Percentiles rank a stretch among this genome's conserved stretches.
These are phyloP conservation scores for Rhopalosiphum padi DNA, from an alignment of 1,140 invertebrate species.

Conservation along the genomic window DNA sequence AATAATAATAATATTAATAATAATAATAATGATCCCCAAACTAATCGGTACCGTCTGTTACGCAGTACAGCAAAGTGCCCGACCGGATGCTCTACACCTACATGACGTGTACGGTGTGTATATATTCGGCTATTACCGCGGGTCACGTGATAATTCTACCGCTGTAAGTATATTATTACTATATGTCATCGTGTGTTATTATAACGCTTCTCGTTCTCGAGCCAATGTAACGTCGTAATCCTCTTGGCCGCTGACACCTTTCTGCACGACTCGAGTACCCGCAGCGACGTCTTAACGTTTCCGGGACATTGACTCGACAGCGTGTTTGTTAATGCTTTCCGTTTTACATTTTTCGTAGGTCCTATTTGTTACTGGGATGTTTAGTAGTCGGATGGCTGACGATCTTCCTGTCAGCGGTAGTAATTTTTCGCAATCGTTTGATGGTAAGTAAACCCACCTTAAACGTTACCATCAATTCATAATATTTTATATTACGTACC, in stretches of 20 bases:
- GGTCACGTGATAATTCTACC: conserved; percentile 75
- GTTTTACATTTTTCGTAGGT: conserved; percentile 13
- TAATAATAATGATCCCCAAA: not conserved
- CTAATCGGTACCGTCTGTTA: conserved; percentile 59
- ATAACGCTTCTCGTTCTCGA: not conserved
- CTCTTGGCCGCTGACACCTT: not conserved
- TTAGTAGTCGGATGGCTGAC: conserved; percentile 52
- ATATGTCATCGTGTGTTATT: not conserved
- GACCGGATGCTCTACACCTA: conserved; percentile 86
- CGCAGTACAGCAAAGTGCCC: conserved; percentile 77
- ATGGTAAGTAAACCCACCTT: not conserved
- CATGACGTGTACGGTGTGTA: conserved; percentile 80
- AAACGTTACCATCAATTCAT: not conserved
- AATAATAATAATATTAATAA: not conserved
- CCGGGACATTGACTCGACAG: not conserved
- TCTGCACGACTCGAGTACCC: too few relatives aligned
- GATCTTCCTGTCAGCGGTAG: conserved; percentile 10
- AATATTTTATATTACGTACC: not conserved
- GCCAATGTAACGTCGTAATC: not conserved
- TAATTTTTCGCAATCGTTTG: conserved; percentile 31
- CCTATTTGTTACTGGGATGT: conserved; percentile 52
- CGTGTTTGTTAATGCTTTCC: not conserved
- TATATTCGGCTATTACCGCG: conserved; percentile 72
- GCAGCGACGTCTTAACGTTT: not conserved
- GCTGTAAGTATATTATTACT: conserved; percentile 67